These are phyloP conservation scores for Bombyx mandarina DNA, from an alignment of 1,140 invertebrate species.

Conservation along the genomic window DNA sequence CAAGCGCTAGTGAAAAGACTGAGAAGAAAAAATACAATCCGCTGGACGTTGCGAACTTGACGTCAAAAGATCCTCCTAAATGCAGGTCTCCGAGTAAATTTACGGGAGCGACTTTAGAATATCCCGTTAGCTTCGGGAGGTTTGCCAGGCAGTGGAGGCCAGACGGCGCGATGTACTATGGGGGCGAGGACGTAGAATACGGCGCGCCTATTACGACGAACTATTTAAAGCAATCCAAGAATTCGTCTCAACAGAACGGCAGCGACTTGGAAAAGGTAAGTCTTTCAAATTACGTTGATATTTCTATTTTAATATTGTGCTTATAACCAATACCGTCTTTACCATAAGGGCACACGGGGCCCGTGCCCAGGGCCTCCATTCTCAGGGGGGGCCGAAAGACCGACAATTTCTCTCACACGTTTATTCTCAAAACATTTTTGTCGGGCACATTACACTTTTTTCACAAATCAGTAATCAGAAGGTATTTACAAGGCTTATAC, in stretches of 20 bases:
- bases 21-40: conserved; percentile 76
- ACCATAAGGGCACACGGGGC: no score
- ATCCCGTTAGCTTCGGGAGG: conserved; percentile 37
- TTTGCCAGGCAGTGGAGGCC: conserved; percentile 67
- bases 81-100: conserved; percentile 62
- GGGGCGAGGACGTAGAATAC: conserved; percentile 78
- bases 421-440: no score
- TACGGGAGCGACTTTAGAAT: conserved; percentile 31
- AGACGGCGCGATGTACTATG: conserved; percentile 50
- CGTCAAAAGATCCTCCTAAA: conserved; percentile 75
- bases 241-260: conserved; percentile 74
- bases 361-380: no score
- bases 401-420: no score
- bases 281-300: no score
- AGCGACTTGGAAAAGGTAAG: conserved; percentile 70
- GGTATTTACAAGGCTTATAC: no score
- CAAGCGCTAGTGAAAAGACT: conserved; percentile 37
- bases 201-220: conserved; percentile 88
- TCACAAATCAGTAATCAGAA: no score
- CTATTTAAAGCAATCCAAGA: conserved; percentile 85
- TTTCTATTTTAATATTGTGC: no score
- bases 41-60: conserved; percentile 77
- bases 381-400: no score
- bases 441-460: no score
- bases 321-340: no score